Evolutionary conservation across 1,140 invertebrate genomes (phyloP).

Genomic region (Reticulitermes speratus): DNA sequence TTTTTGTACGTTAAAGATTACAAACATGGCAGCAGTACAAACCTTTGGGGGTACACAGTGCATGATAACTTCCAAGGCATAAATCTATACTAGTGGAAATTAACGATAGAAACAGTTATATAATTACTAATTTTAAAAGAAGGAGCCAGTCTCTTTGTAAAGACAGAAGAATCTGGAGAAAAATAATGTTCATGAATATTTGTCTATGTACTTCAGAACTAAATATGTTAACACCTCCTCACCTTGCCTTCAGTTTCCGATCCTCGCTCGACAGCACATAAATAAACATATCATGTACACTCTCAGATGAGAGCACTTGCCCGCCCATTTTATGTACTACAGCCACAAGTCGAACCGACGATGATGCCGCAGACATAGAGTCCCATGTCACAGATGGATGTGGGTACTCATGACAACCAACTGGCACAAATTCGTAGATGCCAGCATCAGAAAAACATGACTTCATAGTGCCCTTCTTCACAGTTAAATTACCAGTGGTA

Average conservation of each 20-base stretch:
- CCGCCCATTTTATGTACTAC: conserved; percentile 45
- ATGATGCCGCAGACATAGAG: conserved; percentile 41
- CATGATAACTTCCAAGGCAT: too few species aligned
- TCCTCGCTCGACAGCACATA: conserved; percentile 39
- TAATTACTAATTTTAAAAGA: too few species aligned
- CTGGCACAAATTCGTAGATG: conserved; percentile 72
- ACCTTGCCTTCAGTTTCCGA: conserved; percentile 36
- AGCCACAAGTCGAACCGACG: conserved; percentile 42
- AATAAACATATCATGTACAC: conserved; percentile 44
- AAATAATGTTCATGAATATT: too few species aligned
- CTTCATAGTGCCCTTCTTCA: conserved; percentile 52
- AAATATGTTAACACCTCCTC: not conserved
- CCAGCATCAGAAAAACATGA: conserved; percentile 68
- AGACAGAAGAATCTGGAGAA: too few species aligned
- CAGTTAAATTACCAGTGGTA: not conserved
- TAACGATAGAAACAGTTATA: too few species aligned
- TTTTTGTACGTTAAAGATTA: too few species aligned
- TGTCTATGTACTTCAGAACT: too few species aligned
- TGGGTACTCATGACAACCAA: conserved; percentile 80
- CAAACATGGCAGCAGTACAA: too few species aligned
- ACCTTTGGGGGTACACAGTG: too few species aligned
- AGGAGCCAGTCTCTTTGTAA: too few species aligned
- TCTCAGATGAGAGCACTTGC: conserved; percentile 40
- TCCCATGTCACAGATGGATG: conserved; percentile 50
- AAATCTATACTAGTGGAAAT: too few species aligned